Evolutionary conservation across 2,888 invertebrate genomes (phyloP).

Genomic region (Meta bourneti): DNA sequence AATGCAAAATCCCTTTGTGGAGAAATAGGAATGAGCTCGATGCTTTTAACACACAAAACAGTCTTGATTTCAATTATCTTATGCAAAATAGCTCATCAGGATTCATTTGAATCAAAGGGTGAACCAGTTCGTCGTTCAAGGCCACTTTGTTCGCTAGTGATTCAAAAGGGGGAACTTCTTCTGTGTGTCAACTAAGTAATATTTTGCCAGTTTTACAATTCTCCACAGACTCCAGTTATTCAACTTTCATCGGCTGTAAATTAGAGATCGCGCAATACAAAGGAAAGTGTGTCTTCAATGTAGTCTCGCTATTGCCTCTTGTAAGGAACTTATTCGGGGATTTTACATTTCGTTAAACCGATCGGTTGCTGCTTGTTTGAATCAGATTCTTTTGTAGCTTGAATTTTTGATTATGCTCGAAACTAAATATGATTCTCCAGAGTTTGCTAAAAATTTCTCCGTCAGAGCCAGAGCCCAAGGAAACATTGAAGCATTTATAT

Average conservation of each 20-base stretch:
- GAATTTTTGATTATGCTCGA: not conserved
- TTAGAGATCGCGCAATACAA: not conserved
- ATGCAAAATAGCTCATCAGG: constrained; percentile 61
- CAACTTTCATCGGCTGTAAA: not conserved
- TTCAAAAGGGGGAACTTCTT: constrained; percentile 1
- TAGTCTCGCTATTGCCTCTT: too few relatives aligned
- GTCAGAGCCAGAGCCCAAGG: too few relatives aligned
- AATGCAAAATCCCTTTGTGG: not conserved
- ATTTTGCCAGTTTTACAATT: not conserved
- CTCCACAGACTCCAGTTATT: not conserved
- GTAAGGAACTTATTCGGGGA: not conserved
- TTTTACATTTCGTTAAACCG: not conserved
- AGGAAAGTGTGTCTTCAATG: not conserved
- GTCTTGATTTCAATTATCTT: constrained; percentile 59
- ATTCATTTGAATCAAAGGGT: constrained; percentile 52
- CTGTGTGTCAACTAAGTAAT: not conserved
- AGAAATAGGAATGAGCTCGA: constrained; percentile 8
- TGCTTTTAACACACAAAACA: constrained; percentile 33
- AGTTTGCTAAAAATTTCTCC: too few relatives aligned
- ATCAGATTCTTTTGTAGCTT: not conserved
- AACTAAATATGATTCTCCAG: not conserved
- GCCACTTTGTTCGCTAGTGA: constrained; percentile 24
- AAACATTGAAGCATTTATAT: too few relatives aligned
- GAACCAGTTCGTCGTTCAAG: not conserved
- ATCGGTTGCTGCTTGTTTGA: not conserved